Conservation (phyloP, 2,888 invertebrate species). For the Ophion obscuratus region DNA sequence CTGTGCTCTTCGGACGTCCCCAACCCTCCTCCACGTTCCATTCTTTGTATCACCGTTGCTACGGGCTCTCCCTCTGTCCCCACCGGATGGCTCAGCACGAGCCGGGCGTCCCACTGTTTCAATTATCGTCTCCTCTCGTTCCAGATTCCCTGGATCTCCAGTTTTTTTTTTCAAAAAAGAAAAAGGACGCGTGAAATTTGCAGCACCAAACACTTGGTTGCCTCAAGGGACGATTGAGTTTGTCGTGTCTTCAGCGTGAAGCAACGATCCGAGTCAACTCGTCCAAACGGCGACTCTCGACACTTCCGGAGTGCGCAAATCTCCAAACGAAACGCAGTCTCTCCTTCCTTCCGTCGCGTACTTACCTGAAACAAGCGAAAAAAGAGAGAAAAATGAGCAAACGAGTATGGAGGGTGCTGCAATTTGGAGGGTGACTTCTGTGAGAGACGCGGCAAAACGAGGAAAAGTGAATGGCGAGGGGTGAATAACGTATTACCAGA, state of each 20-base stretch:
- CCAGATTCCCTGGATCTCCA: neutral
- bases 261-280: constrained; percentile 32
- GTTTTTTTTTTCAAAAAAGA: neutral
- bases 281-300: constrained; percentile 32
- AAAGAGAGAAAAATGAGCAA: constrained; percentile 54
- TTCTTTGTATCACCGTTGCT: constrained; percentile 41
- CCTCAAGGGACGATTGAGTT: too few species aligned
- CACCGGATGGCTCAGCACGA: constrained; percentile 3
- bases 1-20: constrained; percentile 38
- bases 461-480: constrained; percentile 52
- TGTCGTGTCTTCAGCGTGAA: neutral
- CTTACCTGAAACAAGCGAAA: constrained; percentile 79
- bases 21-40: constrained; percentile 43
- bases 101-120: constrained; percentile 24
- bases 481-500: constrained; percentile 25
- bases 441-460: constrained; percentile 58
- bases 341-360: constrained; percentile 60
- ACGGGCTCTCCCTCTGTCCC: neutral
- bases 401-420: constrained; percentile 14
- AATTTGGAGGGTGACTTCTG: constrained; percentile 24
- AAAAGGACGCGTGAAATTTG: neutral
- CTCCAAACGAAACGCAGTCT: constrained; percentile 27
- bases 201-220: too few species aligned
- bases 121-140: constrained; percentile 32
- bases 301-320: constrained; percentile 19